These are phyloP conservation scores for Brachyrhaphis roseni DNA, from an alignment of 2,797 vertebrate species.

Conservation along the genomic window DNA sequence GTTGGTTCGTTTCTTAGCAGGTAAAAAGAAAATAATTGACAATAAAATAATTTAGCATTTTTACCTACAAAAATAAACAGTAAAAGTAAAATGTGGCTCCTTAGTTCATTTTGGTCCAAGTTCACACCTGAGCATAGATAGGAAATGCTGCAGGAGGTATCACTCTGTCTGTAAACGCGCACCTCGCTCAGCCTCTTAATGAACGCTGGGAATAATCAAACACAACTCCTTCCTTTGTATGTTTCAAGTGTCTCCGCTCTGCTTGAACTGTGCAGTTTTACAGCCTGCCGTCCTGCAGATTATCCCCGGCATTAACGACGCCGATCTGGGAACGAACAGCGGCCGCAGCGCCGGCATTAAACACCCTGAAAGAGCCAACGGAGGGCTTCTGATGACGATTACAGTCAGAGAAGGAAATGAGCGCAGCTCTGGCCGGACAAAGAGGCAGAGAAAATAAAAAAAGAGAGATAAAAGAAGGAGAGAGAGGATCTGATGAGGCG, in stretches of 20 bases:
- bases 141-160: background rate
- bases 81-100: too few species aligned
- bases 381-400: slow-evolving; percentile 48
- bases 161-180: background rate
- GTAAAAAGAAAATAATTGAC: too few species aligned
- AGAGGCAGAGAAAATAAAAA: slow-evolving; percentile 50
- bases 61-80: too few species aligned
- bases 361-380: slow-evolving; percentile 39
- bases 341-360: slow-evolving; percentile 22
- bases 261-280: slow-evolving; percentile 14
- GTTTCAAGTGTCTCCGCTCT: slow-evolving; percentile 21
- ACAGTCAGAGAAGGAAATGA: slow-evolving; percentile 53
- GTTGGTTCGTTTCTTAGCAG: too few species aligned
- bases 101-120: too few species aligned
- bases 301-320: slow-evolving; percentile 14
- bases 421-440: slow-evolving; percentile 60
- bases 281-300: slow-evolving; percentile 20
- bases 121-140: background rate
- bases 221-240: slow-evolving; percentile 11
- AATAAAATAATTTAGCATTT: too few species aligned
- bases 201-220: background rate
- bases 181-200: background rate
- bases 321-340: slow-evolving; percentile 21
- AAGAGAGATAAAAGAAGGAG: slow-evolving; percentile 51
- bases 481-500: slow-evolving; percentile 62